Evolutionary conservation across 2,888 invertebrate species (phyloP), one percentile per base, ranked within the genome.

Genomic region (Philaethria dido): DNA sequence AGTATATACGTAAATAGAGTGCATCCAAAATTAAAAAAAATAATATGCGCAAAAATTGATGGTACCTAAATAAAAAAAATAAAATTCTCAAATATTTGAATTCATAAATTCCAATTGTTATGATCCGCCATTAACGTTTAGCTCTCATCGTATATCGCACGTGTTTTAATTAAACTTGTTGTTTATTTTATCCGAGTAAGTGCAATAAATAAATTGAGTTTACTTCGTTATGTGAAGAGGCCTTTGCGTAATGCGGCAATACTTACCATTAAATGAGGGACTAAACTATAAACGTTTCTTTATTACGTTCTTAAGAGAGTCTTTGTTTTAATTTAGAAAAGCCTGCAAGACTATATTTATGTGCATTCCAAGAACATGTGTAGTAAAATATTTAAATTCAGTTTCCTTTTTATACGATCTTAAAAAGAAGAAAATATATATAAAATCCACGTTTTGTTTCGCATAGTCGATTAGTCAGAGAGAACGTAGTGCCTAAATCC

Each of bases 291-390:
- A 44, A 45, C 20, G 33, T 54, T 62, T 52, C 50, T 42, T 52
- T 62, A 62, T 42, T 39, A 18, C 25, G 25, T 29, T 44, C 42
- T 52, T 62, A 50, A 13, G 39, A 18, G 16, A 50, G 22, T 42
- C 52, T 50, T 50, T 16, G 62, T 62, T 50, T 52, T 52, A 62
- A 50, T 42, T 62, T 47, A 62, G 50, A 36, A 39, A 55, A 55
- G 55, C 55, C 55, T 6, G 33, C 13, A 11, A 55, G 13, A 20
- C 20, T 39, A 20, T 20, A 55, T 39, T 55, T 20, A 20, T 55
- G 8, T 36, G 14, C 4, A 20, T 39, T 39, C 39, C 22, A 0
- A 22, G 39, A 22, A 20, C 4, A 55, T 29, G 11, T 11, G 1
- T 1, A 9, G 25, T 0, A 50, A 50, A 50, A 3, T 29, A 29